phyloP scores from a whole-genome alignment of 1,140 invertebrate species.

The Bombus superbus region DNA sequence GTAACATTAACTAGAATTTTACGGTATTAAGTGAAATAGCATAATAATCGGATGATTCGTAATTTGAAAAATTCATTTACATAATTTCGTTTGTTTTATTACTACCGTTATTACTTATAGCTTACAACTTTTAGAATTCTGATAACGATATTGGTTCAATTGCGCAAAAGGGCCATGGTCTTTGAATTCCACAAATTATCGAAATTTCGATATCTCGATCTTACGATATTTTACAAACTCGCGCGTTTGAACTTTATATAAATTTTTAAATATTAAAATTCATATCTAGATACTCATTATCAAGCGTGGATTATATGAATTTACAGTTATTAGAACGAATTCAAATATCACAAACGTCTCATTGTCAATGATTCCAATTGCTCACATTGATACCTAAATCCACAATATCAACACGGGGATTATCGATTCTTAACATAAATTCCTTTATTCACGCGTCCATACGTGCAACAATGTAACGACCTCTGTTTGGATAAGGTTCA shows the following conservation, averaged over 20 bases:
- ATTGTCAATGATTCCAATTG: neutral
- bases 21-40: neutral
- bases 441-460: neutral
- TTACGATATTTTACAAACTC: neutral
- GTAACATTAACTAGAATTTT: neutral
- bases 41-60: neutral
- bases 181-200: neutral
- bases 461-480: neutral
- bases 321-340: neutral
- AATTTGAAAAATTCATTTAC: neutral
- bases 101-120: too few relatives aligned
- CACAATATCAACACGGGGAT: neutral
- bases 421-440: slow-evolving; percentile 3
- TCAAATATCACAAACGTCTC: neutral
- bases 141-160: neutral
- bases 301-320: neutral
- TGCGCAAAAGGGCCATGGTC: neutral
- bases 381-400: neutral
- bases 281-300: neutral
- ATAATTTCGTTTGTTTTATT: too few relatives aligned
- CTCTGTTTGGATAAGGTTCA: neutral
- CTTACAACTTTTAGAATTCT: too few relatives aligned
- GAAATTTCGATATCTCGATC: neutral
- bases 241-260: neutral
- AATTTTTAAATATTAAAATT: neutral